Percentiles rank a stretch among this genome's conserved stretches.
phyloP scores from a whole-genome alignment of 2,888 invertebrate genomes.

The Tenthredo mesomela region DNA sequence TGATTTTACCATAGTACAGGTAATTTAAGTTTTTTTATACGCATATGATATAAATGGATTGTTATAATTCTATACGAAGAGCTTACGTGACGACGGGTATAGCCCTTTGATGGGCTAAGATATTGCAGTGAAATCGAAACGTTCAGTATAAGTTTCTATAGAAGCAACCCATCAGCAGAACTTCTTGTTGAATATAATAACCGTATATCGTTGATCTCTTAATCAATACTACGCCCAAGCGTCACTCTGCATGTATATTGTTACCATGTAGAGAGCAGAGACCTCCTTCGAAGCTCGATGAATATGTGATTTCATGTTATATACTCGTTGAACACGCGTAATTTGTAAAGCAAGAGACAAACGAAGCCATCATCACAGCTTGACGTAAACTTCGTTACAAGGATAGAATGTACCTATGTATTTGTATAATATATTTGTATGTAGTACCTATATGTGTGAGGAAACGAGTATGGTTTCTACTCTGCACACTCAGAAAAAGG shows the following conservation, averaged over 20 bases:
- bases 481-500: no score
- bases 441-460: no score
- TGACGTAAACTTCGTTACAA: background rate
- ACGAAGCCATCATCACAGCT: background rate
- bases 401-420: background rate
- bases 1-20: background rate
- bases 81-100: background rate
- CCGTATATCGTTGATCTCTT: slow-evolving; percentile 35
- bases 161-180: background rate
- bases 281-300: slow-evolving; percentile 11
- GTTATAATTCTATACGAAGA: background rate
- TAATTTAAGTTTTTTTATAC: background rate
- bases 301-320: slow-evolving; percentile 23
- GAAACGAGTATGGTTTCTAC: no score
- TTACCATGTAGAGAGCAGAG: background rate
- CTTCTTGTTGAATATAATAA: slow-evolving; percentile 17
- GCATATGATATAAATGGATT: background rate
- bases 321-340: background rate
- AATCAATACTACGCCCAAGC: background rate
- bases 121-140: background rate
- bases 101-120: background rate
- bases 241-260: background rate
- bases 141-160: slow-evolving; percentile 9
- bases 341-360: slow-evolving; percentile 20
- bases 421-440: no score